These are phyloP conservation scores for Nothoprocta perdicaria DNA, from an alignment of 2,113 vertebrate species.

Conservation along the genomic window DNA sequence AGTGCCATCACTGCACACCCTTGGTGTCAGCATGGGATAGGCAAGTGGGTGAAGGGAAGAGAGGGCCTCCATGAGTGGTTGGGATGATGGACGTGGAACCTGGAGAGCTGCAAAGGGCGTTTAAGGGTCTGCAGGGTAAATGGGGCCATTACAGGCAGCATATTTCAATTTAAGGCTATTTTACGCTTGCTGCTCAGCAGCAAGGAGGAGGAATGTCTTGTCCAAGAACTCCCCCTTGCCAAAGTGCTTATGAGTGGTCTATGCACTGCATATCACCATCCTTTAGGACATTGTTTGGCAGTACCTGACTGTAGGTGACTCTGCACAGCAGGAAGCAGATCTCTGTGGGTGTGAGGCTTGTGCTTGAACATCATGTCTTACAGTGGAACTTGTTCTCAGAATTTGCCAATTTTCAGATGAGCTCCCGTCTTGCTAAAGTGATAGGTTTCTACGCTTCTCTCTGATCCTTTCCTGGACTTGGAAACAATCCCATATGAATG, in stretches of 20 bases:
- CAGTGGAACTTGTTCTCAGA: not conserved
- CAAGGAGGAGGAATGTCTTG: not conserved
- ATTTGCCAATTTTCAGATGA: not conserved
- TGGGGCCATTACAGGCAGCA: fast-evolving
- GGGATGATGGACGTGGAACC: not conserved
- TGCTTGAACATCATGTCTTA: not conserved
- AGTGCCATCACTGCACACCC: fast-evolving
- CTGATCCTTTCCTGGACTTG: not conserved
- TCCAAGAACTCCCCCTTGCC: not conserved
- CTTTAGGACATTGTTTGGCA: not conserved
- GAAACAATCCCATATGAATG: not conserved
- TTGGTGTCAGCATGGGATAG: not conserved
- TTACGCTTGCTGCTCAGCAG: not conserved
- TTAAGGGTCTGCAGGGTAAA: not conserved
- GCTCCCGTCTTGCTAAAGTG: not conserved
- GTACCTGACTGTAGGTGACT: not conserved
- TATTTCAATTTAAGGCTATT: not conserved
- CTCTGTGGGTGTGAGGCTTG: not conserved
- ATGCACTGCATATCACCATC: not conserved
- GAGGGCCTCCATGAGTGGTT: not conserved
- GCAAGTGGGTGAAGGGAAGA: not conserved
- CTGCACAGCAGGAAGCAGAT: not conserved
- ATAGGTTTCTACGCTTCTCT: not conserved
- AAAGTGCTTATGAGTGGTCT: not conserved
- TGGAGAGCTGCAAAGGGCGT: not conserved